phyloP scores from a whole-genome alignment of 1,140 invertebrate genomes.

The Drosophila pectinifera region DNA sequence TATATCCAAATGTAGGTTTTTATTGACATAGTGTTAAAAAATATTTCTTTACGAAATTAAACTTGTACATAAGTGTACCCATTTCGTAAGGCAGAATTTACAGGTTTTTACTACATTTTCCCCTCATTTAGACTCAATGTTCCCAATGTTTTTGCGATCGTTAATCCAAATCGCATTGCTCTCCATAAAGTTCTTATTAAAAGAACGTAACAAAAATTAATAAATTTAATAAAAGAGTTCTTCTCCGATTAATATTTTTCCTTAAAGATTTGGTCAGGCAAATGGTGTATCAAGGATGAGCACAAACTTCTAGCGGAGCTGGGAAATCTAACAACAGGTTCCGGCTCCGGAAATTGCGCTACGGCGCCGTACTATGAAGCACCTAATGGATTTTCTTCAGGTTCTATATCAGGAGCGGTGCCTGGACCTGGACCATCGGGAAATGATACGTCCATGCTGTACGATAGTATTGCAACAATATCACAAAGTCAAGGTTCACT shows the following conservation, averaged over 20 bases:
- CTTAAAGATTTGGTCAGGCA: constrained; percentile 91
- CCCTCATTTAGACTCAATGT: no score
- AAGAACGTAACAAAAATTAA: background rate
- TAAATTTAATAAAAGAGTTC: background rate
- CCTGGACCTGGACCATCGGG: constrained; percentile 81
- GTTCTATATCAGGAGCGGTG: constrained; percentile 39
- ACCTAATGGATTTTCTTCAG: constrained; percentile 87
- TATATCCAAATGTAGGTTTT: constrained; percentile 93
- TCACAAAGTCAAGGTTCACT: constrained; percentile 89
- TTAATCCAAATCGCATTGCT: no score
- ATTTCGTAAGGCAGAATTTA: no score
- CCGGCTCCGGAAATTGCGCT: constrained; percentile 71
- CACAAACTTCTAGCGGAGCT: constrained; percentile 93
- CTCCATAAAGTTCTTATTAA: no score
- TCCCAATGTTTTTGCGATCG: no score
- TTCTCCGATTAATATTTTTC: background rate
- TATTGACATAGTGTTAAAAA: background rate
- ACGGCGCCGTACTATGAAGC: constrained; percentile 87
- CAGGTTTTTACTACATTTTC: no score
- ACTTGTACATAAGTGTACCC: background rate
- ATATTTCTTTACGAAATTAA: background rate
- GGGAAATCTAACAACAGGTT: constrained; percentile 86
- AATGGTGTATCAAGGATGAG: constrained; percentile 95
- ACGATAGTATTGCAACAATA: constrained; percentile 91
- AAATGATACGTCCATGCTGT: constrained; percentile 85